phyloP scores from a whole-genome alignment of 92 coral and sea anemone genomes.

The Phenganax stokvisi region DNA sequence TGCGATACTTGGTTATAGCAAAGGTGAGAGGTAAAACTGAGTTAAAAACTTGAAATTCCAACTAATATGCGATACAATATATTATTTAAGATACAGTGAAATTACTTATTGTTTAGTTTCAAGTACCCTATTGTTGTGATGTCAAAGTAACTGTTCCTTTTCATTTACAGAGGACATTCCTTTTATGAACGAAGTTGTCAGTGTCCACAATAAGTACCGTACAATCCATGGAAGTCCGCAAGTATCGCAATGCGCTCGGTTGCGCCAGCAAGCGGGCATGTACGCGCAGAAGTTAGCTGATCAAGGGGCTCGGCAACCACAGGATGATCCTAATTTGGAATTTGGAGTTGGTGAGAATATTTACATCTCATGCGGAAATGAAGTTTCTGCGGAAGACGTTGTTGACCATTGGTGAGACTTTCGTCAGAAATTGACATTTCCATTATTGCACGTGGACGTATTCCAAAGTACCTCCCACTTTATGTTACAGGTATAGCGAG shows the following conservation, averaged over 20 bases:
- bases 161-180: conserved; percentile 35
- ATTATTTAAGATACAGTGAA: too few species aligned
- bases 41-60: neutral
- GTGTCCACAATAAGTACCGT: conserved; percentile 72
- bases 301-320: conserved; percentile 53
- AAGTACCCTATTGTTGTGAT: neutral
- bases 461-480: neutral
- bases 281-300: conserved; percentile 72
- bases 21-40: neutral
- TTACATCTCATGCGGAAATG: neutral
- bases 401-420: conserved; percentile 3
- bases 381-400: neutral
- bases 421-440: too few species aligned
- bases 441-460: too few species aligned
- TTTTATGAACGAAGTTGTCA: conserved; percentile 63
- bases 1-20: conserved; percentile 5
- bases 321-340: conserved; percentile 60
- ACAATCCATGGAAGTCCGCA: conserved; percentile 58
- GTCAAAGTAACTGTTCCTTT: neutral
- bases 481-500: conserved; percentile 69
- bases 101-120: too few species aligned
- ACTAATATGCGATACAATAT: too few species aligned
- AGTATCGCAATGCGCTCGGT: conserved; percentile 49
- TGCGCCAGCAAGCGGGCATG: conserved; percentile 63
- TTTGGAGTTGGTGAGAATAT: conserved; percentile 64